Base-by-base conservation (phyloP, 2,113 vertebrate species). In the Laticauda colubrina region DNA sequence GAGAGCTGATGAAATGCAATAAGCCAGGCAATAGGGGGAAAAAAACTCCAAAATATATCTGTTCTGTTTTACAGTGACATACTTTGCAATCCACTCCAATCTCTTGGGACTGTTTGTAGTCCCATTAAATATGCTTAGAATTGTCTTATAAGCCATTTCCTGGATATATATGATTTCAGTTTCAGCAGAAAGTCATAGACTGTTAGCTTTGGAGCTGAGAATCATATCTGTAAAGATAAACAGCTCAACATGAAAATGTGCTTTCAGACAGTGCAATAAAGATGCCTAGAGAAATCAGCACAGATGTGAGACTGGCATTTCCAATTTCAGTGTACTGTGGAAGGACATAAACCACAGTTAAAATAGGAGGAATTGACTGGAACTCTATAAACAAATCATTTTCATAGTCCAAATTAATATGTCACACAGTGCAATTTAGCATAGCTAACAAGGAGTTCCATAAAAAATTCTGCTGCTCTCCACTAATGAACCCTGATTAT, bases 221-320 rank as follows among this genome's bases (percentile, higher is more conserved):
- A 91, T 11, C 18, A 3, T 21, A 51, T n/a, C 64, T 53, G 43
- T 57, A 59, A 45, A 93, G 64, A 87, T 24, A 89, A 90, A 14
- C 89, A n/a, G 90, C 0, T 1, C 0, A 0, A 89, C 57, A 39
- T 20, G 81, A 85, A 48, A 93, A 39, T 1, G 2, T 0, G 0
- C 81, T 87, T 93, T 85, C 14, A 7, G 85, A 7, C 51, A 51
- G 20, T 23, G 20, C 39, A 48, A 53, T 0, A 1, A 26, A 69
- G 21, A 9, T 21, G 4, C 85, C n/a, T 59, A 21, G 26, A 59
- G 3, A 91, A 45, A 85, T 29, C 51, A 81, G 20, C 3, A 24
- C 23, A 48, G 90, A 59, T 24, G 53, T 10, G 23, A 59, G 21
- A 12, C 9, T 48, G 3, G 11, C 10, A 43, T 48, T 91, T 51